A percentile compares a stretch with the other conserved stretches of the same genome.
phyloP scores from a whole-genome alignment of 2,113 vertebrate species.

The Scalopus aquaticus region DNA sequence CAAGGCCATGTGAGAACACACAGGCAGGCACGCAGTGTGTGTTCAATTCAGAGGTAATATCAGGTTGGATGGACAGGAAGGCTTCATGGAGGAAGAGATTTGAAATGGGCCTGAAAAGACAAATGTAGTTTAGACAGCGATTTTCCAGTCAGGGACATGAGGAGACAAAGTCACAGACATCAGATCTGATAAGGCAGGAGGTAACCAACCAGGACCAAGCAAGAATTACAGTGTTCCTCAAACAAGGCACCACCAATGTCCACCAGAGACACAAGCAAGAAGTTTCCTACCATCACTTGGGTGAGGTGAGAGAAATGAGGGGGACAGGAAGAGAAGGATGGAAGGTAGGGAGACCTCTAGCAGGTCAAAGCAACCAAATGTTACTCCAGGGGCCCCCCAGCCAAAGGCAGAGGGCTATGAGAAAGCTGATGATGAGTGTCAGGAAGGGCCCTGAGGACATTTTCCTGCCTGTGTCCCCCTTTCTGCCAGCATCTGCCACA shows the following conservation, averaged over 20 bases:
- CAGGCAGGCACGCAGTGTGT: neutral
- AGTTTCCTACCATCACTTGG: neutral
- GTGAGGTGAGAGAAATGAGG: neutral
- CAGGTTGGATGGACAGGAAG: neutral
- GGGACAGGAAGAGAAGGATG: slow-evolving; percentile 3
- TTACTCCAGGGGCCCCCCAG: neutral
- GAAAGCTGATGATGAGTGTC: neutral
- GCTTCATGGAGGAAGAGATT: neutral
- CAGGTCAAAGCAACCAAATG: slow-evolving; percentile 22
- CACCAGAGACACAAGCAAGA: neutral
- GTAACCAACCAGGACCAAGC: neutral
- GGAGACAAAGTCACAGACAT: neutral
- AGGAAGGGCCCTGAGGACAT: slow-evolving; percentile 55
- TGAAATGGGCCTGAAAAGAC: neutral
- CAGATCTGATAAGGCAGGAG: neutral
- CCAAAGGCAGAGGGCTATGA: neutral
- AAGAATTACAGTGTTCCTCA: neutral
- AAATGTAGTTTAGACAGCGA: neutral
- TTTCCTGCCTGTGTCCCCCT: slow-evolving; percentile 24
- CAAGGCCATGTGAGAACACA: neutral
- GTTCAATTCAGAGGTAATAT: neutral
- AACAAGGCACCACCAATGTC: neutral
- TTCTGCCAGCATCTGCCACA: slow-evolving; percentile 51
- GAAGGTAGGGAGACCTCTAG: neutral
- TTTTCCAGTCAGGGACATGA: neutral